Base-by-base conservation (phyloP, 2,888 invertebrate genomes). In the Cerceris rybyensis region DNA sequence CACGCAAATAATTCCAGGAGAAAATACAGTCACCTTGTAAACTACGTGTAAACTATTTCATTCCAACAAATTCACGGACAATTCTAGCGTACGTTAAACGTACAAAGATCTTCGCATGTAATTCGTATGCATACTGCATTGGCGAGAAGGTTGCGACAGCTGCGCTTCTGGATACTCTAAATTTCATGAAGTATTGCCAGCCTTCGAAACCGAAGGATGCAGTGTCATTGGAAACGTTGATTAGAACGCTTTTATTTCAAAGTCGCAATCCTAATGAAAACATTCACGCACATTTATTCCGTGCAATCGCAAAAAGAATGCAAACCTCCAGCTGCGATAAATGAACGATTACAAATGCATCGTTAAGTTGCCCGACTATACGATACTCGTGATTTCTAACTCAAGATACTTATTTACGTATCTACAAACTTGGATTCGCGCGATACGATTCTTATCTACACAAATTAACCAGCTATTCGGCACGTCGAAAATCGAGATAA, bases 171-270 rank as follows among this genome's bases (percentile, higher is more conserved):
- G 52, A 17, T 60, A 67, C 28, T 68, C 64, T 42, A 67, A 70
- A 77, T 80, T 78, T 74, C 60, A 67, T 55, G 64, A 64, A 78
- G 41, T 9, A 78, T 42, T 14, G 14, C 8, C 41, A 67, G 16
- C 78, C 78, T 76, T 76, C 65, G 63, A 46, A 11, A 50, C 41
- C 46, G 52, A 79, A 79, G 73, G 78, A 58, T 70, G 79, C 78
- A 41, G 16, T 54, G 42, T 28, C 60, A 55, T 54, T 46, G 67
- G 72, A 64, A 50, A 63, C 52, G 70, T 28, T 28, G 28, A 28
- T 28, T 28, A 64, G 39, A 69, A 63, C 73, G 67, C 78, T 64
- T 61, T 55, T 14, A 65, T 70, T 69, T 55, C 57, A 16, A 13
- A 54, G 63, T 55, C 50, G 63, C 72, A 65, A 61, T 61, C 58